Percentiles rank a stretch among this genome's conserved stretches.
phyloP scores from a whole-genome alignment of 2,888 invertebrate genomes.

The Hartigia nigra region DNA sequence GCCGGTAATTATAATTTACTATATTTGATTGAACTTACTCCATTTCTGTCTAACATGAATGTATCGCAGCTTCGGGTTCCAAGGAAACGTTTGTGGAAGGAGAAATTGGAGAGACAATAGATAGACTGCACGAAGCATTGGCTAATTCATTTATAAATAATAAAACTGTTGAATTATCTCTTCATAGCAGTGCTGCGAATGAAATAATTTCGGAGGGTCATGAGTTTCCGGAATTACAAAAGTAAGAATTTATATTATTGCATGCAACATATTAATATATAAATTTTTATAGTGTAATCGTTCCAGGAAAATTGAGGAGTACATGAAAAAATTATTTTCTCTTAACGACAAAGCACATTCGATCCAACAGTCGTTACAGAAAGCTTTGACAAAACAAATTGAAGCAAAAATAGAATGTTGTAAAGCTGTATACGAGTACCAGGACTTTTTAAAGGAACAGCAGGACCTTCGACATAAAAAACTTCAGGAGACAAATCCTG shows the following conservation, averaged over 20 bases:
- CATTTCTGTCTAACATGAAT: not conserved
- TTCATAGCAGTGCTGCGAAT: conserved; percentile 36
- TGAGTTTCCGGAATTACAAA: conserved; percentile 23
- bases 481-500: conserved; percentile 42
- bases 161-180: conserved; percentile 29
- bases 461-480: conserved; percentile 26
- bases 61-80: not conserved
- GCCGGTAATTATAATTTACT: conserved; percentile 28
- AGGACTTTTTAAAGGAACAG: conserved; percentile 38
- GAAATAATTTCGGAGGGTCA: conserved; percentile 30
- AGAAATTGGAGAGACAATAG: conserved; percentile 13
- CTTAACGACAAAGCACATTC: conserved; percentile 32
- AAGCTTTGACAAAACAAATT: conserved; percentile 26
- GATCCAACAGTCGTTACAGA: conserved; percentile 27
- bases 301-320: conserved; percentile 34
- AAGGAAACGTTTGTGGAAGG: not conserved
- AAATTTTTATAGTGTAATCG: conserved; percentile 6
- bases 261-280: not conserved
- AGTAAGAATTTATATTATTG: conserved; percentile 26
- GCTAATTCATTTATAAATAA: conserved; percentile 28
- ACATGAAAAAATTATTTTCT: conserved; percentile 32
- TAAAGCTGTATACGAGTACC: conserved; percentile 33
- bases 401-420: conserved; percentile 38
- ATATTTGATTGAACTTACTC: not conserved
- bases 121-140: conserved; percentile 27